Conservation (phyloP, 2,888 invertebrate species). For the Plemyria rubiginata region DNA sequence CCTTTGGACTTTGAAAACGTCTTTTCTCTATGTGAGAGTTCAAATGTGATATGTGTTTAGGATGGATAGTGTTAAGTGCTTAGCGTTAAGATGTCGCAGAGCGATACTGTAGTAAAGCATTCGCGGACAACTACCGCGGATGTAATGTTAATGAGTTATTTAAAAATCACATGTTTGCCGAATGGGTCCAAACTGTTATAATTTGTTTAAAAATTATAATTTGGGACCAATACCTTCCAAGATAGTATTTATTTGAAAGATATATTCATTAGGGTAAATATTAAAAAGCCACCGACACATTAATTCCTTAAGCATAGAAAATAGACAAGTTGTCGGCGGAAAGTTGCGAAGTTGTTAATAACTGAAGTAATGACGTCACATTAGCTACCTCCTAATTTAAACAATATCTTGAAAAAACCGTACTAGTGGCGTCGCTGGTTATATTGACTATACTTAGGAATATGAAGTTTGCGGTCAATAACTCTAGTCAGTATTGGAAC, state of each 20-base stretch:
- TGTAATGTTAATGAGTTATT: conserved; percentile 69
- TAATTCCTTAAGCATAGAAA: conserved; percentile 84
- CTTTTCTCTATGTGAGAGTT: conserved; percentile 75
- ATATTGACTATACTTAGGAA: conserved; percentile 59
- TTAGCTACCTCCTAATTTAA: conserved; percentile 83
- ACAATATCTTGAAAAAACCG: conserved; percentile 70
- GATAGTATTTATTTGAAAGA: conserved; percentile 85
- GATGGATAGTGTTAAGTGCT: conserved; percentile 72
- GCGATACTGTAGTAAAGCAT: conserved; percentile 77
- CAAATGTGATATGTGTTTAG: conserved; percentile 85
- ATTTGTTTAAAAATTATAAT: conserved; percentile 86
- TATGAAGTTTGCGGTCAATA: conserved; percentile 60
- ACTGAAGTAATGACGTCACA: conserved; percentile 62
- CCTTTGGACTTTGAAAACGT: conserved; percentile 73
- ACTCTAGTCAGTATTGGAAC: conserved; percentile 82
- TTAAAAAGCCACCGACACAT: conserved; percentile 85
- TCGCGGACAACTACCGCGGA: conserved; percentile 65
- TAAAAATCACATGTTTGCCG: conserved; percentile 76
- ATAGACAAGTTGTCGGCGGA: conserved; percentile 78
- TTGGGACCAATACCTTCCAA: conserved; percentile 84
- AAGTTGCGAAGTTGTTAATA: conserved; percentile 77
- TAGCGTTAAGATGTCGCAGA: conserved; percentile 79
- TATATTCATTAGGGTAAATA: conserved; percentile 83
- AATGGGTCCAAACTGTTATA: conserved; percentile 83
- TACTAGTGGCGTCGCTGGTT: conserved; percentile 65